These are phyloP conservation scores for Crioceris asparagi DNA, from an alignment of 2,888 invertebrate species.

Conservation along the genomic window DNA sequence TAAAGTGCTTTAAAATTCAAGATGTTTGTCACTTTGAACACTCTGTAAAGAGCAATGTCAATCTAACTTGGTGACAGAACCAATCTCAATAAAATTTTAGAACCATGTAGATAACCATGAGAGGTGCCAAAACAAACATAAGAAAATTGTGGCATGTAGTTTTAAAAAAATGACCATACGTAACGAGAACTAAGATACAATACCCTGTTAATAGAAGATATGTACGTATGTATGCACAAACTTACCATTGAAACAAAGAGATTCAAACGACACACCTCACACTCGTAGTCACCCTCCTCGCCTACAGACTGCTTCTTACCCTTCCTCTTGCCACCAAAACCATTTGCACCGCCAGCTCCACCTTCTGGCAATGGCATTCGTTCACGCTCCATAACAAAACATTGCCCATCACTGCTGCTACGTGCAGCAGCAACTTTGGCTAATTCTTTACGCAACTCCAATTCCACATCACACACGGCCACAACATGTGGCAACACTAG, in stretches of 20 bases:
- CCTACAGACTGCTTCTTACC: slow-evolving; percentile 41
- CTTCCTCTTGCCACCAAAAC: slow-evolving; percentile 40
- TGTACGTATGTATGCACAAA: slow-evolving; percentile 2
- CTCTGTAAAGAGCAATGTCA: no score
- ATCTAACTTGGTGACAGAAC: no score
- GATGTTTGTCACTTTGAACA: no score
- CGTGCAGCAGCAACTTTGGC: no score
- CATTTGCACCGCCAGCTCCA: no score
- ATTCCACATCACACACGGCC: slow-evolving; percentile 51
- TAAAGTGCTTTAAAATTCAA: no score
- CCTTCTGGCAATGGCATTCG: slow-evolving; percentile 49
- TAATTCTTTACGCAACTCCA: slow-evolving; percentile 51
- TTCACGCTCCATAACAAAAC: slow-evolving; percentile 55
- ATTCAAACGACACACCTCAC: slow-evolving; percentile 72
- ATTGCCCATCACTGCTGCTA: no score
- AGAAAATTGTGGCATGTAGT: no score
- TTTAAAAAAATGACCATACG: no score
- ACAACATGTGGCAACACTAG: slow-evolving; percentile 54
- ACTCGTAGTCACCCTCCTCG: slow-evolving; percentile 63
- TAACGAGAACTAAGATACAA: no score
- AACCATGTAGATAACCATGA: not conserved
- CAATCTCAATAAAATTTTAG: no score
- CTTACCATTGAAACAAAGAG: slow-evolving; percentile 73
- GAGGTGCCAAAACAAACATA: not conserved
- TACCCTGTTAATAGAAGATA: not conserved